Base-by-base conservation (phyloP, 2,797 vertebrate species). In the Varecia variegata region DNA sequence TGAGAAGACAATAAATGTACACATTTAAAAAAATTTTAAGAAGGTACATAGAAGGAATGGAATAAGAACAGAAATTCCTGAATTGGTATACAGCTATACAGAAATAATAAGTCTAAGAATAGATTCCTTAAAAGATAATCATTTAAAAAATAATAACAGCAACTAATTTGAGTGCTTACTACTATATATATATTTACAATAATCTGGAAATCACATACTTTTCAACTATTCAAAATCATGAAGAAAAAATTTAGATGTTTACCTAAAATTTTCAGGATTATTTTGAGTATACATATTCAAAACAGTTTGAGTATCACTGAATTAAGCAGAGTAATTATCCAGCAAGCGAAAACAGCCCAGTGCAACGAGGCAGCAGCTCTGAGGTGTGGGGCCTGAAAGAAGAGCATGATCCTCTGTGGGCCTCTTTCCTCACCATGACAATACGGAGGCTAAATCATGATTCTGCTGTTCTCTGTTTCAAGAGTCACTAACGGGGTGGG, bases 231-330 rank as follows among this genome's bases (percentile, higher is more conserved):
- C 25, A 71, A 74, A 83, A 83, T 92, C 65, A 45, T 81, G 1
- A 58, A 83, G 23, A 91, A 91, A 95, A 93, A 90, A 52, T 80
- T 50, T 58, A 77, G 47, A 54, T 56, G 14, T 40, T 56, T 79
- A 47, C 32, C 86, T 88, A 84, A 90, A 90, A 68, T 86, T 90
- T 94, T 60, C 81, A 94, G 79, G 76, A 70, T 76, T 73, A 50
- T 77, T 82, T 77, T 91, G 21, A 86, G 9, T 89, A 32, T 56
- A 60, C 1, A n/a, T 85, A 62, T 60, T 88, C 47, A 82, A 93
- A 94, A 85, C 1, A 47, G 54, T 88, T 91, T 91, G 54, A 84
- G n/a, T 88, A 93, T 50, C 82, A 27, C 35, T 54, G 47, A 81
- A 35, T 73, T 88, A 82, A 90, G 79, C 58, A 89, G 1, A 62